Conservation (phyloP, 2,113 vertebrate species). For the Phocoena sinus region DNA sequence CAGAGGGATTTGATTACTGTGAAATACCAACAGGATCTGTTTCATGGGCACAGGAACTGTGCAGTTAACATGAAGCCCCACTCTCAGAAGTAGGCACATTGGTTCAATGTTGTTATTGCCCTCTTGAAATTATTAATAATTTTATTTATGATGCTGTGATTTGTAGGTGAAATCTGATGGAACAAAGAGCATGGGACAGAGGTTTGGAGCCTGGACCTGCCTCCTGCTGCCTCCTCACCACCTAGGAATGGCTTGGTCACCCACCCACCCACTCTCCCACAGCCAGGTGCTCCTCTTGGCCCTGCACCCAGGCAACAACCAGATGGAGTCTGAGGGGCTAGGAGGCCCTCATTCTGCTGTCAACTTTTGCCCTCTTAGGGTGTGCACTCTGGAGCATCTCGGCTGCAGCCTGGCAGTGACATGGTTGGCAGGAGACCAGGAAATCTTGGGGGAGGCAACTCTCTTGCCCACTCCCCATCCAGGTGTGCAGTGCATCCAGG, state of each 20-base stretch:
- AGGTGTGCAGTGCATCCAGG: neutral
- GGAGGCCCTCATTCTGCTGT: neutral
- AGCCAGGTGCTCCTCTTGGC: neutral
- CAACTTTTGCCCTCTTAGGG: accelerated
- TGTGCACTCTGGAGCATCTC: neutral
- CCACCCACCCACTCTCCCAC: accelerated
- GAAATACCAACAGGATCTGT: neutral
- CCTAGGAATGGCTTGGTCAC: neutral
- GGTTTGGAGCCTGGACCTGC: neutral
- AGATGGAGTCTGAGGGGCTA: neutral
- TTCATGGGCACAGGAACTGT: too few species aligned
- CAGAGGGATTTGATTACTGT: neutral
- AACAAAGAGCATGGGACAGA: neutral
- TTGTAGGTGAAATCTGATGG: neutral
- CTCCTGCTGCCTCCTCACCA: neutral
- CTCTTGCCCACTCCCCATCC: neutral
- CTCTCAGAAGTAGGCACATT: neutral
- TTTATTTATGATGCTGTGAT: neutral
- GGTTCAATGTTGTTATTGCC: neutral
- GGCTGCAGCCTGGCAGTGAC: too few species aligned
- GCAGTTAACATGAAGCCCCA: neutral
- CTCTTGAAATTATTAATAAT: neutral
- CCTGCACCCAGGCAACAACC: accelerated
- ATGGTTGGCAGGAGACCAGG: neutral
- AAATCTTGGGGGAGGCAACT: too few species aligned